Evolutionary conservation across 2,797 vertebrate genomes (phyloP).

Genomic region (Tokudaia muenninki): DNA sequence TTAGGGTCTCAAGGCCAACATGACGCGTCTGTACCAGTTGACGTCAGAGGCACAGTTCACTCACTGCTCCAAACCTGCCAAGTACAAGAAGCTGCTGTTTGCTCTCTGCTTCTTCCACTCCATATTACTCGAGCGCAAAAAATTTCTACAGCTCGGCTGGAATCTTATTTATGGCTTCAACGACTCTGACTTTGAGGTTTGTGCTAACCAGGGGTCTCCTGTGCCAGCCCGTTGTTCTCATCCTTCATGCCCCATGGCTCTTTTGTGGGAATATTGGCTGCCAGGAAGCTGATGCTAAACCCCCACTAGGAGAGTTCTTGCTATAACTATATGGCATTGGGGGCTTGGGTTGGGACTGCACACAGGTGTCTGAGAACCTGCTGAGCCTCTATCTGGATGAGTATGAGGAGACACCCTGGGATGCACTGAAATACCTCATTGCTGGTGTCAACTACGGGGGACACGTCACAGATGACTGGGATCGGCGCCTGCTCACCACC

Average conservation of each 20-base stretch:
- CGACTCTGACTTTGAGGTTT: conserved; percentile 95
- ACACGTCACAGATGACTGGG: conserved; percentile 95
- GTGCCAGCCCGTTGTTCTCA: background rate
- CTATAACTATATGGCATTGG: background rate
- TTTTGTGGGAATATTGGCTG: background rate
- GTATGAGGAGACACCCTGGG: conserved; percentile 94
- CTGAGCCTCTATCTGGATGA: conserved; percentile 94
- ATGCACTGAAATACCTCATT: conserved; percentile 94
- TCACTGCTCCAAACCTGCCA: conserved; percentile 88
- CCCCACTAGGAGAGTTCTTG: background rate
- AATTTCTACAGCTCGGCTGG: conserved; percentile 95
- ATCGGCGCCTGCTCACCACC: conserved; percentile 92
- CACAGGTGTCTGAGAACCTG: conserved; percentile 93
- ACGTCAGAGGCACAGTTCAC: conserved; percentile 91
- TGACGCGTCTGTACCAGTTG: conserved; percentile 94
- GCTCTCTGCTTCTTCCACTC: conserved; percentile 95
- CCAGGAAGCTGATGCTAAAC: background rate
- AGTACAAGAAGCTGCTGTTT: conserved; percentile 94
- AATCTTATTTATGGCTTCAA: conserved; percentile 94
- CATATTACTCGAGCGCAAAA: conserved; percentile 93
- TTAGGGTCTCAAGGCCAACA: conserved; percentile 95
- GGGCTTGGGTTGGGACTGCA: background rate
- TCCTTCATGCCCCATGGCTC: background rate
- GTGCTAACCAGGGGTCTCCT: background rate
- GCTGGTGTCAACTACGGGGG: conserved; percentile 94